Evolutionary conservation across 37 sponge, comb jelly and placozoan genomes (phyloP), one percentile per base, ranked within the genome.

Genomic region (Halichondria panicea): DNA sequence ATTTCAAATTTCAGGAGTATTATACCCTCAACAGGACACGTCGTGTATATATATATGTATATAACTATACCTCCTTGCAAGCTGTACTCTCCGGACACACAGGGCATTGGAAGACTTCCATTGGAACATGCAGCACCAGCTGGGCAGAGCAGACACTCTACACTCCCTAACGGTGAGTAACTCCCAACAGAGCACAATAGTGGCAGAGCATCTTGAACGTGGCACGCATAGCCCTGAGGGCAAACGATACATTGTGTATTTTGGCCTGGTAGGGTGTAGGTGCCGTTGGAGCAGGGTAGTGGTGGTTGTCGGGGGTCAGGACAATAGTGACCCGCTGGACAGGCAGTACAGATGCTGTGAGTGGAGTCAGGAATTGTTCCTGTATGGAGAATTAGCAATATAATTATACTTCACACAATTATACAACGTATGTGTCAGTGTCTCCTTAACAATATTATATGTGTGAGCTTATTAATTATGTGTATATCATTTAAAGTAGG

Each of bases 21-120:
- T n/a, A n/a, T n/a, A n/a, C n/a, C n/a, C n/a, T n/a, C n/a, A n/a
- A n/a, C n/a, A n/a, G n/a, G n/a, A n/a, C n/a, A n/a, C n/a, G n/a
- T n/a, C n/a, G n/a, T n/a, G n/a, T n/a, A n/a, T n/a, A n/a, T n/a
- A n/a, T n/a, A n/a, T n/a, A n/a, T n/a, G n/a, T n/a, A n/a, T n/a
- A n/a, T n/a, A n/a, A n/a, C n/a, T n/a, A n/a, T 58, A 58, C 60
- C 60, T 58, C 60, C 60, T 58, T 58, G 25, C 27, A 24, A 6
- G 27, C 60, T 58, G 60, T 24, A 58, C 27, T 58, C 60, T 12
- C 60, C 60, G 15, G 15, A 21, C 60, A n/a, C 7, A 58, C 60
- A 58, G 12, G 60, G 60, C 60, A 25, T 6, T 58, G 60, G 60
- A n/a, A 58, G 27, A n/a, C 60, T 21, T 8, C 6, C 60, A 58